Conservation (phyloP, 2,797 vertebrate species). For the Platalea minor region DNA sequence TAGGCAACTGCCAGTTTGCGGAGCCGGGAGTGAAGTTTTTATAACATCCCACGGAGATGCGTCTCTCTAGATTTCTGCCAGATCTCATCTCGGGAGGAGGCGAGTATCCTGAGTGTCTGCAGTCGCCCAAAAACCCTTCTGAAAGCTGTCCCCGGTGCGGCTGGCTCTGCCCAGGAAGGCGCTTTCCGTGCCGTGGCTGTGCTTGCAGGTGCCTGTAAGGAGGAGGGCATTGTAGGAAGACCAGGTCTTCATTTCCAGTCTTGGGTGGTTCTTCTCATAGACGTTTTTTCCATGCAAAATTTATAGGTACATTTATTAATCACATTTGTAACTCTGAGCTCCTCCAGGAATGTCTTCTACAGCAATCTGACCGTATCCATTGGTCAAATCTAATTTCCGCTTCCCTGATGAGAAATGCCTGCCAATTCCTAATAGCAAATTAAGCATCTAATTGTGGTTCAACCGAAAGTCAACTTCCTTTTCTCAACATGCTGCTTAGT, state of each 20-base stretch:
- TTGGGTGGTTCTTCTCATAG: not conserved
- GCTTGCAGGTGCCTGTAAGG: rapidly evolving
- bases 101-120: rapidly evolving
- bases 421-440: not conserved
- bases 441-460: not conserved
- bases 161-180: too few relatives aligned
- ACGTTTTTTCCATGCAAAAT: rapidly evolving
- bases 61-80: not conserved
- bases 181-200: rapidly evolving
- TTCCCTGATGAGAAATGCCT: not conserved
- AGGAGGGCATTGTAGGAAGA: not conserved
- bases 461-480: not conserved
- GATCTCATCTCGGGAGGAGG: not conserved
- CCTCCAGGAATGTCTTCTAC: not conserved
- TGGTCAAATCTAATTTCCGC: not conserved
- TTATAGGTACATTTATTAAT: rapidly evolving
- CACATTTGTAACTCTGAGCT: not conserved
- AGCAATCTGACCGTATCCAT: rapidly evolving
- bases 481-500: not conserved
- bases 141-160: too few relatives aligned
- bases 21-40: not conserved
- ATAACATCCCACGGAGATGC: rapidly evolving
- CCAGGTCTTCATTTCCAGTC: not conserved
- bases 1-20: not conserved
- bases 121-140: not conserved